Base-by-base conservation (phyloP, 2,113 vertebrate genomes). In the Geococcyx californianus region DNA sequence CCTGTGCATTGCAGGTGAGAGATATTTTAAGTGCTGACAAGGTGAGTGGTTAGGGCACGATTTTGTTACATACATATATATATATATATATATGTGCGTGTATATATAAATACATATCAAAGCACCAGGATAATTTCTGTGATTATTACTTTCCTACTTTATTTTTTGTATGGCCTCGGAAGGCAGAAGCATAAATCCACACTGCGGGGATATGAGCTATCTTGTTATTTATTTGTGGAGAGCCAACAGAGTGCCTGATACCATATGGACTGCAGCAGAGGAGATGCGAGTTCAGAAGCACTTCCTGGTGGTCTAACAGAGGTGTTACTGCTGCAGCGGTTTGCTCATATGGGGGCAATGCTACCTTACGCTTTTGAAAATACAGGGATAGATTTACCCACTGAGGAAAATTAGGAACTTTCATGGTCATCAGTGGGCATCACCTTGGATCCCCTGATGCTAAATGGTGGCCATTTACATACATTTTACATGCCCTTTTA, bases 21-120 rank as follows among this genome's bases (percentile, higher is more conserved):
- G 90, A 92, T 97, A 91, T 96, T 94, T 96, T 95, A 93, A 94
- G 93, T 81, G 42, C 47, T 95, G 96, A 90, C 85, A 92, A 96
- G 90, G 88, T 94, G 90, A 96, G 68, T 93, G 85, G 90, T 95
- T 92, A 93, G 93, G 90, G 79, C 93, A 90, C 45, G 85, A 45
- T 93, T 96, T 92, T 91, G 64, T 79, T 80, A 75, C 83, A 60
- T 58, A 64, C 42, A 25, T 55, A 26, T 47, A 42, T 70, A 47
- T 69, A 10, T 15, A 7, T 69, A 8, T 40, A 14, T 34, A 5
- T 52, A 6, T 60, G 4, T 47, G 1, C 44, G 1, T 75, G 0
- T 31, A 15, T 74, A 31, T 74, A 45, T 68, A 47, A 49, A 49
- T 49, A 49, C 21, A 21, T 86, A 31, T 26, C 45, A 77, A 88